phyloP scores from a whole-genome alignment of 1,140 invertebrate genomes.

The Musca domestica region DNA sequence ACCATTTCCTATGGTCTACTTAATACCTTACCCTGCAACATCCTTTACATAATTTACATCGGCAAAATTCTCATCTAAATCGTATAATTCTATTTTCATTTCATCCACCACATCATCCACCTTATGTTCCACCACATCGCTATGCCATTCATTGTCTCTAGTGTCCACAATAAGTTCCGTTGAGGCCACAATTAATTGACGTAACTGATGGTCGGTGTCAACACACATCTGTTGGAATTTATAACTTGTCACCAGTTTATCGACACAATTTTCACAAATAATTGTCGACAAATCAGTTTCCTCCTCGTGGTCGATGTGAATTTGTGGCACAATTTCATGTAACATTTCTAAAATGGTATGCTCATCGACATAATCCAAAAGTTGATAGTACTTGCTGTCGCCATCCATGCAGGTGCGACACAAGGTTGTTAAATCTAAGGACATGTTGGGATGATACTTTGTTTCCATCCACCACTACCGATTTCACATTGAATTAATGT shows the following conservation, averaged over 20 bases:
- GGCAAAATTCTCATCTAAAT: too few species aligned
- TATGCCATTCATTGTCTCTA: too few species aligned
- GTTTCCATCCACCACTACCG: too few species aligned
- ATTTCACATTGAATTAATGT: too few species aligned
- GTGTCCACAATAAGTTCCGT: too few species aligned
- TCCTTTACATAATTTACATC: too few species aligned
- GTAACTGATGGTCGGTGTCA: neutral
- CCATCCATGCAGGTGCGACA: slow-evolving; percentile 5
- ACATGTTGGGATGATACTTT: neutral
- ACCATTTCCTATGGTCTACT: too few species aligned
- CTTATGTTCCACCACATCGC: too few species aligned
- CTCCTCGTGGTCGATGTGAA: neutral
- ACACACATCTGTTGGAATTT: slow-evolving; percentile 9
- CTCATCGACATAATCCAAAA: slow-evolving; percentile 8
- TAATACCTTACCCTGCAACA: too few species aligned
- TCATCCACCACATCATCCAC: too few species aligned
- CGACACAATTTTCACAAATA: neutral
- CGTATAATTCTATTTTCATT: too few species aligned
- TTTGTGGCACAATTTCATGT: neutral
- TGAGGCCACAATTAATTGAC: neutral
- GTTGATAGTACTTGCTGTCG: neutral
- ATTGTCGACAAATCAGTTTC: neutral
- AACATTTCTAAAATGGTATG: slow-evolving; percentile 9
- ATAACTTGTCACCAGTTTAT: slow-evolving; percentile 1
- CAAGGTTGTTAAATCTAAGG: neutral